Evolutionary conservation across 2,113 vertebrate species (phyloP), one percentile per base, ranked within the genome.

Genomic region (Oreamnos americanus): DNA sequence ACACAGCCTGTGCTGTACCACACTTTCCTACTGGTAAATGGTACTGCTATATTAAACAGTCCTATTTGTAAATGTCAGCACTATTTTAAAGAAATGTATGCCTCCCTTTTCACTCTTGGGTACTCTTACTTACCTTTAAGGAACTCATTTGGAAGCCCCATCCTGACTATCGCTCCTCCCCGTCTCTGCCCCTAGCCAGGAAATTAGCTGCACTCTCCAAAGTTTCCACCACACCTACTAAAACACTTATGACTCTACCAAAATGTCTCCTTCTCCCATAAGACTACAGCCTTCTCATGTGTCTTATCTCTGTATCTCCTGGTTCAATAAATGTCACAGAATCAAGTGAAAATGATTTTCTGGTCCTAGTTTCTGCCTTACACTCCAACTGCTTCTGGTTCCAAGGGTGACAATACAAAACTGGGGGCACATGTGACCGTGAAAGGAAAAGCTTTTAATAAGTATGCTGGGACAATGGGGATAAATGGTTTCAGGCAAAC

Each of bases 261-360:
- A 76, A 43, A 30, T 78, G 39, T 55, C 28, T 90, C 45, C 62
- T 62, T 43, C 14, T 43, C 55, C 36, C 45, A 14, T 53, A 90
- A 87, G 36, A 87, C 51, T 60, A 11, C 7, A 97, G n/a, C 49
- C 15, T 86, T 30, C 60, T 47, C 53, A 49, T 43, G 26, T 55
- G 33, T 84, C 64, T 58, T 85, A 53, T 81, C 89, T 92, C 17
- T 96, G 25, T 89, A 74, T 60, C 51, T 89, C 17, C 28, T 28
- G n/a, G 58, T 26, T 64, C 67, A 94, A 90, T 57, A 90, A 81
- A 74, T 43, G 82, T 47, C 79, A 90, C 71, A 82, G 78, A 84
- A 87, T 87, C 91, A 87, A 91, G 49, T 87, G 62, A 88, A 94
- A 97, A 88, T 71, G 58, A n/a, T 28, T 91, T 85, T 84, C 36